phyloP scores from a whole-genome alignment of 2,888 invertebrate genomes.

The Ceriagrion tenellum region DNA sequence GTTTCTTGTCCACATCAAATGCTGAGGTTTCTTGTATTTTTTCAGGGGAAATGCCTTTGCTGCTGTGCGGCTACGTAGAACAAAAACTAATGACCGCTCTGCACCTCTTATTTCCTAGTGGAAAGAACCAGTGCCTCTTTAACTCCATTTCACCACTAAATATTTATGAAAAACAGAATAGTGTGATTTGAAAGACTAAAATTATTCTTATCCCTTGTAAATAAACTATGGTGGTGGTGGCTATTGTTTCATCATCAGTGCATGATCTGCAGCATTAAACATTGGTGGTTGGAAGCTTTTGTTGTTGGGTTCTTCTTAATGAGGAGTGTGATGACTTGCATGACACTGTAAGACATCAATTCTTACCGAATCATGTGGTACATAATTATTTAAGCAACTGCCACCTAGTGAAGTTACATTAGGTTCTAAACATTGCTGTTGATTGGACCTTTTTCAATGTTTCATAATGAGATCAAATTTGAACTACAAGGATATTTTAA shows the following conservation, averaged over 20 bases:
- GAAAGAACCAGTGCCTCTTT: slow-evolving; percentile 59
- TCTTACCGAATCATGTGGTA: background rate
- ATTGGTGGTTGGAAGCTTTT: slow-evolving; percentile 57
- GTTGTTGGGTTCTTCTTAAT: background rate
- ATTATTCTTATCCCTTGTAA: slow-evolving; percentile 45
- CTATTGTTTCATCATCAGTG: slow-evolving; percentile 58
- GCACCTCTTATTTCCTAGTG: slow-evolving; percentile 85
- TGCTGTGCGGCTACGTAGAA: slow-evolving; percentile 92
- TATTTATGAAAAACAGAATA: slow-evolving; percentile 45
- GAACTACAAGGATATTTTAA: background rate
- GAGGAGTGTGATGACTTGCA: background rate
- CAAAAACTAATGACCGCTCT: slow-evolving; percentile 91
- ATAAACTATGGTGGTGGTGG: slow-evolving; percentile 53
- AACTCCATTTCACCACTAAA: slow-evolving; percentile 33
- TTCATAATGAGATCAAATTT: background rate
- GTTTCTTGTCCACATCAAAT: background rate
- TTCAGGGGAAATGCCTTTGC: slow-evolving; percentile 92
- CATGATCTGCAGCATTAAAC: slow-evolving; percentile 32
- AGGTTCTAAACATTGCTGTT: background rate
- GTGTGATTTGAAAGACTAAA: slow-evolving; percentile 48
- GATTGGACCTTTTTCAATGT: slow-evolving; percentile 2
- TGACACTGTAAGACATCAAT: background rate
- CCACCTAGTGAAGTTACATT: background rate
- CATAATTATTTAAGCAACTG: background rate
- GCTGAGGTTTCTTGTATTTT: slow-evolving; percentile 73